Conservation (phyloP, 1,140 invertebrate species). For the Rhagoletis pomonella region DNA sequence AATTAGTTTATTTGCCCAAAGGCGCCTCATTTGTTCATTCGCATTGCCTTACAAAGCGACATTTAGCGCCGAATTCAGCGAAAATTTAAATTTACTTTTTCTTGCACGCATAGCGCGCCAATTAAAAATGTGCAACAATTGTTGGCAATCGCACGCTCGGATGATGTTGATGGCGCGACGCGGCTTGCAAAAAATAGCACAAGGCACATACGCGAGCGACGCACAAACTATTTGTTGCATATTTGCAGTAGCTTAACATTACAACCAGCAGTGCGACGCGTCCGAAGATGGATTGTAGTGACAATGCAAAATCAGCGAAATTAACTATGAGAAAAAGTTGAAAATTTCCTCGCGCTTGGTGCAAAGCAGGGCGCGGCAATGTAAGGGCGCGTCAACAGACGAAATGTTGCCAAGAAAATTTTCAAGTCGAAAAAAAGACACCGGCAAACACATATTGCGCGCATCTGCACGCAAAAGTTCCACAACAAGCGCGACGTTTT, state of each 20-base stretch:
- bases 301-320: neutral
- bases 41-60: neutral
- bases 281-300: neutral
- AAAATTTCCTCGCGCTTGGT: neutral
- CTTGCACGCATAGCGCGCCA: neutral
- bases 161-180: conserved; percentile 11
- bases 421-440: neutral
- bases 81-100: neutral
- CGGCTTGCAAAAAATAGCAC: conserved; percentile 42
- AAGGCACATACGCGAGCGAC: neutral
- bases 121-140: conserved; percentile 47
- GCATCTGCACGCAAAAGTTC: neutral
- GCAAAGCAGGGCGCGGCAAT: neutral
- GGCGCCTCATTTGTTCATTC: neutral
- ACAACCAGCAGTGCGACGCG: neutral
- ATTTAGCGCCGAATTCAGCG: conserved; percentile 19
- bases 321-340: too few relatives aligned
- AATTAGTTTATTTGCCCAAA: neutral
- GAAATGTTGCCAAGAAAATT: conserved; percentile 7
- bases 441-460: conserved; percentile 10
- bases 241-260: neutral
- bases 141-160: neutral
- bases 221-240: neutral
- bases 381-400: neutral
- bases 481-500: neutral